Percentiles rank a stretch among this genome's conserved stretches.
These are phyloP conservation scores for Acropora tenuis DNA, from an alignment of 64 coral and sea anemone genomes.

Conservation along the genomic window DNA sequence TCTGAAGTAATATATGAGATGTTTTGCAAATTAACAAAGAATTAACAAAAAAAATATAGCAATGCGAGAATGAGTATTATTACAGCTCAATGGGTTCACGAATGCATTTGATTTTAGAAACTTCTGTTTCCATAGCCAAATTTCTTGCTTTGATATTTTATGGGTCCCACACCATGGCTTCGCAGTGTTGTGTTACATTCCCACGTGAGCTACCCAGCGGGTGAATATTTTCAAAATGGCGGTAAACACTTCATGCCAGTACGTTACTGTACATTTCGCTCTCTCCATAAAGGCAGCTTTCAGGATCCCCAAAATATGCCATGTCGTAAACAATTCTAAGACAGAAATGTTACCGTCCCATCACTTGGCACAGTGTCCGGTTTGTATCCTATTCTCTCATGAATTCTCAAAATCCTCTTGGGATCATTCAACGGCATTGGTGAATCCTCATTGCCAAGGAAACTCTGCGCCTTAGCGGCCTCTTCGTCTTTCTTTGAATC, in stretches of 20 bases:
- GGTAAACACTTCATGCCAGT: no score
- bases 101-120: no score
- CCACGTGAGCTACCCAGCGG: no score
- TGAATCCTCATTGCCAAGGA: neutral
- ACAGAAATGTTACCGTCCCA: slow-evolving; percentile 75
- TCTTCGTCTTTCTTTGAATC: slow-evolving; percentile 51
- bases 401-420: slow-evolving; percentile 73
- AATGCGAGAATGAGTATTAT: no score
- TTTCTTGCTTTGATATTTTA: neutral
- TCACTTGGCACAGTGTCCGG: slow-evolving; percentile 89
- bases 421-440: slow-evolving; percentile 52
- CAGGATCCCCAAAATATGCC: neutral
- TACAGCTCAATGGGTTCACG: no score
- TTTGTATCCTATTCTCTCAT: slow-evolving; percentile 88
- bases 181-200: neutral
- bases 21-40: neutral
- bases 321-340: neutral
- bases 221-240: neutral
- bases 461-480: neutral
- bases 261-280: no score
- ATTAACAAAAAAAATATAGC: neutral
- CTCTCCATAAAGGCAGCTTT: neutral
- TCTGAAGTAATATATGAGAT: no score
- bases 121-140: no score
- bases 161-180: neutral